A percentile compares a stretch with the other conserved stretches of the same genome.
Conservation (phyloP, 1,140 invertebrate genomes). For the Trigoniulus corallinus region DNA sequence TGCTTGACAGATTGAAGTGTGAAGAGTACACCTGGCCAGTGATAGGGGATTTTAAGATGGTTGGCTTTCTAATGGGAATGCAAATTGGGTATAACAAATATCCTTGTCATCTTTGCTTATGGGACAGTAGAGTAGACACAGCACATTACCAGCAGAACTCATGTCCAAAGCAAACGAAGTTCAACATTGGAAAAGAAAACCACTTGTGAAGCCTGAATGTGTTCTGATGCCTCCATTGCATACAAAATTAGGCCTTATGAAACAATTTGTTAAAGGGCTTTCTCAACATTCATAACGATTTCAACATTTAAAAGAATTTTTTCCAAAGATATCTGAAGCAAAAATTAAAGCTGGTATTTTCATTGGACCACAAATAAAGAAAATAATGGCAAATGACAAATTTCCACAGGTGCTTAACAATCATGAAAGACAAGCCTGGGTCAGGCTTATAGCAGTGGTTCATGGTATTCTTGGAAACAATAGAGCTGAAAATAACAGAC, state of each 20-base stretch:
- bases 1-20: slow-evolving; percentile 20
- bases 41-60: slow-evolving; percentile 16
- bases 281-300: slow-evolving; percentile 10
- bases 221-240: slow-evolving; percentile 11
- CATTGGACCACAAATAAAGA: too few species aligned
- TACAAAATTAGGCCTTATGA: slow-evolving; percentile 13
- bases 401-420: slow-evolving; percentile 4
- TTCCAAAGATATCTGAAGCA: slow-evolving; percentile 15
- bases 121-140: slow-evolving; percentile 23
- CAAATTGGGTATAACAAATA: slow-evolving; percentile 29
- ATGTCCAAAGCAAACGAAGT: slow-evolving; percentile 18
- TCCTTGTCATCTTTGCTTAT: slow-evolving; percentile 26
- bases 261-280: slow-evolving; percentile 17
- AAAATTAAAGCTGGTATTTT: slow-evolving; percentile 21
- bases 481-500: slow-evolving; percentile 11
- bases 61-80: slow-evolving; percentile 16
- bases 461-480: slow-evolving; percentile 10
- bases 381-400: slow-evolving; percentile 13
- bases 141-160: slow-evolving; percentile 20
- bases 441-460: slow-evolving; percentile 11
- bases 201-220: slow-evolving; percentile 16
- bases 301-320: slow-evolving; percentile 10
- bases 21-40: slow-evolving; percentile 19
- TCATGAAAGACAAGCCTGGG: slow-evolving; percentile 10
- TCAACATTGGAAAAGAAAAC: slow-evolving; percentile 15